Conservation (phyloP, 2,113 vertebrate genomes). For the Accipiter virgatus region DNA sequence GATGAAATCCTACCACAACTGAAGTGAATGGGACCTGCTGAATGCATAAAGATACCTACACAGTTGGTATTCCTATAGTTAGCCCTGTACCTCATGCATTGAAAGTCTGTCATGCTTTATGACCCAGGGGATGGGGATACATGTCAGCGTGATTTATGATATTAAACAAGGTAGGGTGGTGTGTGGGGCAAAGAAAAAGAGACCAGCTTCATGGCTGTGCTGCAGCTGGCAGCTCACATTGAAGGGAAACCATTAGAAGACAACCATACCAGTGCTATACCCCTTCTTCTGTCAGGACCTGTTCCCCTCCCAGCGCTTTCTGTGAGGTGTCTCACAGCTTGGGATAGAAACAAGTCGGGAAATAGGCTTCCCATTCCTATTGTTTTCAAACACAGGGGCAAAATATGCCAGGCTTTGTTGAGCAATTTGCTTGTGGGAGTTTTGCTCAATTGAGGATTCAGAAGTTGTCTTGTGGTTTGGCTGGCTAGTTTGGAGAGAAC, state of each 20-base stretch:
- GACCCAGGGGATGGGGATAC: fast-evolving
- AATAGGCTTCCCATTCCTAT: neutral
- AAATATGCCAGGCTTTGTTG: conserved; percentile 9
- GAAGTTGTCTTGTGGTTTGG: conserved; percentile 45
- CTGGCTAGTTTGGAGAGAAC: neutral
- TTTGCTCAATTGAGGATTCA: conserved; percentile 16
- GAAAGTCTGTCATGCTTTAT: neutral
- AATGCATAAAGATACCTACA: neutral
- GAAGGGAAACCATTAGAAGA: neutral
- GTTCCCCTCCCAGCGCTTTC: neutral
- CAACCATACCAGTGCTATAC: fast-evolving
- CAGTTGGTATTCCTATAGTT: neutral
- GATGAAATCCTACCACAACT: neutral
- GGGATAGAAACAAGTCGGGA: neutral
- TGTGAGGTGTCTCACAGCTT: neutral
- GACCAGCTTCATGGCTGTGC: neutral
- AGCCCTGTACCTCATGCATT: neutral
- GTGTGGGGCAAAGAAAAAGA: neutral
- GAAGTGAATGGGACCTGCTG: neutral
- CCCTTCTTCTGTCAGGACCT: neutral
- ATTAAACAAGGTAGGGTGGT: neutral
- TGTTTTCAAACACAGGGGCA: neutral
- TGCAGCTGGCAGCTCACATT: neutral
- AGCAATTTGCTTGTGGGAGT: conserved; percentile 16
- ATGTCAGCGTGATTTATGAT: neutral